Evolutionary conservation across 2,888 invertebrate genomes (phyloP), one percentile per base, ranked within the genome.

Genomic region (Aspidiotus rigidus): DNA sequence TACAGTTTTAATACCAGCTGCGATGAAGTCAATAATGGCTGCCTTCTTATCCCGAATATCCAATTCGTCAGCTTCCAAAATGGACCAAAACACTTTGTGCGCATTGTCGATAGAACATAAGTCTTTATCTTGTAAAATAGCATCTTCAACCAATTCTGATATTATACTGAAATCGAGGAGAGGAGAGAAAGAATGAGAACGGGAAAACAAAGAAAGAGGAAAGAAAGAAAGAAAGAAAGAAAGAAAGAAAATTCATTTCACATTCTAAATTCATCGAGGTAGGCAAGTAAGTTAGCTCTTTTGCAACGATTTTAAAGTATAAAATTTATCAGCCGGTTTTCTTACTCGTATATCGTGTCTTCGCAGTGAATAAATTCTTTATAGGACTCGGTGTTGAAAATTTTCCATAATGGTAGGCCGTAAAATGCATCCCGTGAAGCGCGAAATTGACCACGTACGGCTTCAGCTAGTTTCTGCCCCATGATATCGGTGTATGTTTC

Each of bases 1-100:
- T 77, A 91, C 87, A 76, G 92, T 91, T 77, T 90, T 89, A 76
- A 92, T 91, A 61, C 91, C 91, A 49, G 91, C 90, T 8, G 90
- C 88, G 74, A 92, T 87, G 75, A 92, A 90, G 79, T 93, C 92
- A 59, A 92, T 88, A 66, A 91, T 85, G 0, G 89, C 89, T 0
- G 90, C 88, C 75, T 88, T 89, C 78, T 91, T 90, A 76, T 93
- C 92, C 63, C 86, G 81, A 75, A 86, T 84, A 75, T 91, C 90
- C 59, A 91, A 79, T 71, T 83, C 83, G 41, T 85, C 84, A 60
- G 88, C 85, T 55, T 84, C 83, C 60, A 92, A 79, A 71, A 92
- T 88, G 70, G 86, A 87, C 70, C 86, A 82, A 76, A 91, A 89
- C 62, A 92, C 86, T 74, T 86, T 86, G 71, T 85, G 84, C 75